These are phyloP conservation scores for Mactromeris polynyma DNA, from an alignment of 2,888 invertebrate species.

Conservation along the genomic window DNA sequence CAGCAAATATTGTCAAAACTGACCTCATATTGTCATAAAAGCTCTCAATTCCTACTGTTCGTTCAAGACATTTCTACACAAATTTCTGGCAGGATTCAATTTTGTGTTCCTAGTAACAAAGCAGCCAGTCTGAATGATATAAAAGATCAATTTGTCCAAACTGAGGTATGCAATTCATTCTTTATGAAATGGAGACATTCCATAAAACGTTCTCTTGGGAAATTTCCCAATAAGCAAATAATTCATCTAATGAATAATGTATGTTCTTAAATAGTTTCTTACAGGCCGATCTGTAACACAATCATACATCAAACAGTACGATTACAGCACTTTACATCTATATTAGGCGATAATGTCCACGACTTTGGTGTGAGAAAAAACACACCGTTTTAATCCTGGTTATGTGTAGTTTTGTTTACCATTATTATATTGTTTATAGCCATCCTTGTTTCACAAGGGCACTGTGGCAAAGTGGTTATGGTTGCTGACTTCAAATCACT, in stretches of 20 bases:
- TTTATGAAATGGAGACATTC: constrained; percentile 20
- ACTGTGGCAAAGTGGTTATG: no score
- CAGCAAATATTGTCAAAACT: constrained; percentile 13
- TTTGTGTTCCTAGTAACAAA: constrained; percentile 1
- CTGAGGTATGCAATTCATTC: constrained; percentile 30
- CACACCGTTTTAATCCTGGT: background rate
- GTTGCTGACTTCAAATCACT: no score
- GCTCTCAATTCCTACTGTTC: background rate
- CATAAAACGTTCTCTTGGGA: constrained; percentile 36
- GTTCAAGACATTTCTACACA: background rate
- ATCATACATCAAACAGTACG: background rate
- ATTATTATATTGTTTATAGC: no score
- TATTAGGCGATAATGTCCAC: constrained; percentile 1
- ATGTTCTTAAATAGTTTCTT: constrained; percentile 13
- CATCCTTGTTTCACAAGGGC: no score
- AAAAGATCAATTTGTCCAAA: constrained; percentile 40
- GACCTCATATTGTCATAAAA: background rate
- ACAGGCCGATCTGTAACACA: background rate
- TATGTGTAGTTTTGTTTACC: no score
- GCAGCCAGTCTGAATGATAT: constrained; percentile 12
- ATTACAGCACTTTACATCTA: constrained; percentile 10
- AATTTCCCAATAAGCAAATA: constrained; percentile 40
- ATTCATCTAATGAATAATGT: constrained; percentile 48
- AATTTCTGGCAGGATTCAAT: constrained; percentile 14
- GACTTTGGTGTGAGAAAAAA: background rate